Conservation (phyloP, 1,140 invertebrate species). For the Sycophaga agraensis region DNA sequence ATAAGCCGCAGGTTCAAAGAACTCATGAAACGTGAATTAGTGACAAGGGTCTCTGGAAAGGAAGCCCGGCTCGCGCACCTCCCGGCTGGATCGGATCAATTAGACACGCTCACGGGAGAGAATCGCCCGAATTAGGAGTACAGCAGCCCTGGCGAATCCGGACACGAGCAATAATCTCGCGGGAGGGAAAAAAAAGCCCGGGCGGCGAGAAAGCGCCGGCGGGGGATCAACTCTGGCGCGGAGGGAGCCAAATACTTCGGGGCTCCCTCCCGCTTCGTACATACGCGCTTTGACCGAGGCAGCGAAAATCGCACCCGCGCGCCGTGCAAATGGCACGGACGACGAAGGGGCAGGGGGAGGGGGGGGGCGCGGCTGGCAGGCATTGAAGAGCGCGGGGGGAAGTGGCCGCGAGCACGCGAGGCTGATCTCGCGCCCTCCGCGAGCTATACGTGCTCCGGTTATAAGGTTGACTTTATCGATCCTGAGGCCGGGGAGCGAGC, state of each 20-base stretch:
- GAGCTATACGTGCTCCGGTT: slow-evolving; percentile 1
- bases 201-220: too few relatives aligned
- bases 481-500: neutral
- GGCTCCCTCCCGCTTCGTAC: too few relatives aligned
- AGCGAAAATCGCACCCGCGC: too few relatives aligned
- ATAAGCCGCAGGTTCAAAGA: slow-evolving; percentile 18
- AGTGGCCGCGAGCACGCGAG: too few relatives aligned
- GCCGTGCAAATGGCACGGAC: too few relatives aligned
- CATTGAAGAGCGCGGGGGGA: neutral
- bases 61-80: neutral
- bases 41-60: neutral
- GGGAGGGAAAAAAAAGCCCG: too few relatives aligned
- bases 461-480: slow-evolving; percentile 26
- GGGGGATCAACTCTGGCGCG: too few relatives aligned
- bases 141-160: neutral
- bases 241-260: too few relatives aligned
- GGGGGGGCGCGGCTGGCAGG: neutral
- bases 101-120: neutral
- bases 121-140: slow-evolving; percentile 9
- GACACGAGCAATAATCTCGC: neutral
- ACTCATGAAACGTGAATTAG: slow-evolving; percentile 26
- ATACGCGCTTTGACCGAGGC: too few relatives aligned
- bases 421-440: neutral
- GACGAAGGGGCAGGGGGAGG: neutral
- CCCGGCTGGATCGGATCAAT: neutral